A percentile compares a stretch with the other conserved stretches of the same genome.
Conservation (phyloP, 2,797 vertebrate species). For the Erethizon dorsatum region DNA sequence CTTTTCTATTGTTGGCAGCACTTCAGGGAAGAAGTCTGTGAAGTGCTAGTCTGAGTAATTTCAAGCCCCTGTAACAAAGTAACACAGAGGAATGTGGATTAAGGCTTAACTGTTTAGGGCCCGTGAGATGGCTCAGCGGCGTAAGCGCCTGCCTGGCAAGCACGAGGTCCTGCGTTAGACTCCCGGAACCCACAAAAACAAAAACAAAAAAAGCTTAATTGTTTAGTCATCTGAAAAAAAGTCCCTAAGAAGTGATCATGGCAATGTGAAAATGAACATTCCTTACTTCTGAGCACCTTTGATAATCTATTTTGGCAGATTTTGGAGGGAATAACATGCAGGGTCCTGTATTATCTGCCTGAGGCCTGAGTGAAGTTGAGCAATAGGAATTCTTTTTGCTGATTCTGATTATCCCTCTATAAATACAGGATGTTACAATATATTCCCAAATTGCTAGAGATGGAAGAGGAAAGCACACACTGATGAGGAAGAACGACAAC, state of each 20-base stretch:
- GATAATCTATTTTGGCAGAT: neutral
- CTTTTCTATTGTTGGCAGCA: neutral
- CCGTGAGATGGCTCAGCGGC: no score
- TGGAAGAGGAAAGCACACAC: neutral
- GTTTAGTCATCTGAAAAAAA: conserved; percentile 46
- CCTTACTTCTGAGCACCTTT: neutral
- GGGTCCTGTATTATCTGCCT: neutral
- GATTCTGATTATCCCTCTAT: neutral
- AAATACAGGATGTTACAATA: neutral
- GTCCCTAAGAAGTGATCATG: neutral
- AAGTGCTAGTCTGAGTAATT: neutral
- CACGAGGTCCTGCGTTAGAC: no score
- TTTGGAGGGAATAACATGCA: neutral
- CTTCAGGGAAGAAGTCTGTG: neutral
- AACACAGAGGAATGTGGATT: neutral
- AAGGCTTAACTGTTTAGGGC: neutral
- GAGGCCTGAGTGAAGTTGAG: neutral
- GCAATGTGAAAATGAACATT: neutral
- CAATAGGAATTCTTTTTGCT: neutral
- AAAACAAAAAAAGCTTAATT: neutral
- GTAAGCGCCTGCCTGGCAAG: no score
- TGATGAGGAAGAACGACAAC: neutral
- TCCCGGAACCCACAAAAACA: no score
- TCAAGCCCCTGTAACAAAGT: neutral
- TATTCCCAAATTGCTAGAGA: neutral